Evolutionary conservation across 2,888 invertebrate genomes (phyloP).

Genomic region (Halictus ligatus): DNA sequence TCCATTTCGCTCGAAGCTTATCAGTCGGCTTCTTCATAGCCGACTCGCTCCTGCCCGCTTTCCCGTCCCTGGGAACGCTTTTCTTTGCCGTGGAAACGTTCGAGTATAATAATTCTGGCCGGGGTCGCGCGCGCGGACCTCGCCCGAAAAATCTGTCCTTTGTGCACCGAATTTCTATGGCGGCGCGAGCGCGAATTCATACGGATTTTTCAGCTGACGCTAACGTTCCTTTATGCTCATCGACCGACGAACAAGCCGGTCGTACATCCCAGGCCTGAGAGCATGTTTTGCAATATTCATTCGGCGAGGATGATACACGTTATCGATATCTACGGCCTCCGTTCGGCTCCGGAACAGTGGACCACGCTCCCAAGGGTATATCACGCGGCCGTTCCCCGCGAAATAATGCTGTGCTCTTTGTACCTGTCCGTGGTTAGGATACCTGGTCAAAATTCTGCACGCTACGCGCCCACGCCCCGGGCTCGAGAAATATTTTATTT

Average conservation of each 20-base stretch:
- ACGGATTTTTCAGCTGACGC: conserved; percentile 44
- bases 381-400: not conserved
- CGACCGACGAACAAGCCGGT: conserved; percentile 27
- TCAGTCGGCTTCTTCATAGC: conserved; percentile 40
- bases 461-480: not conserved
- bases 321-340: conserved; percentile 33
- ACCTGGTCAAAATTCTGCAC: not conserved
- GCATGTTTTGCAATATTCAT: conserved; percentile 44
- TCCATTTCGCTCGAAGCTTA: conserved; percentile 65
- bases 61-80: not conserved
- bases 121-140: not conserved
- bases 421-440: not conserved
- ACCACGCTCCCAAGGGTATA: not conserved
- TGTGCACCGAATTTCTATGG: not conserved
- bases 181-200: conserved; percentile 15
- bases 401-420: conserved; percentile 29
- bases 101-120: conserved; percentile 51
- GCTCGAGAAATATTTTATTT: not conserved
- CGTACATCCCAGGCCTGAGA: conserved; percentile 23
- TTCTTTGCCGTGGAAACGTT: conserved; percentile 2
- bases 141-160: conserved; percentile 34
- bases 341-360: not conserved
- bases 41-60: not conserved
- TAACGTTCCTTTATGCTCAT: conserved; percentile 33
- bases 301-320: conserved; percentile 16